These are phyloP conservation scores for Platygyra sinensis DNA, from an alignment of 64 coral and sea anemone genomes.

Conservation along the genomic window DNA sequence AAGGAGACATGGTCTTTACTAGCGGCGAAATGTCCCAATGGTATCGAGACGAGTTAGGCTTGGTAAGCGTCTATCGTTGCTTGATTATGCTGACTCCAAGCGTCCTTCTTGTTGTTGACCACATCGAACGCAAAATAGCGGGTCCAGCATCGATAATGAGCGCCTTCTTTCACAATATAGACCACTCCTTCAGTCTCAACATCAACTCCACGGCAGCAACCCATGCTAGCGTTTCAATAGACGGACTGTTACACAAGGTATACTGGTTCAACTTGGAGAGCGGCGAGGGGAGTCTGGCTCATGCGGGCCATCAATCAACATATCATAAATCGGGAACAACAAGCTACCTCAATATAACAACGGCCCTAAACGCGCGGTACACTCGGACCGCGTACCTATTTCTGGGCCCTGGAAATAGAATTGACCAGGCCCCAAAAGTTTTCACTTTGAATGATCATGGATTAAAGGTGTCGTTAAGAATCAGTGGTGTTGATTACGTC, in stretches of 20 bases:
- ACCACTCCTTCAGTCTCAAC: slow-evolving; percentile 44
- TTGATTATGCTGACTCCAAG: slow-evolving; percentile 47
- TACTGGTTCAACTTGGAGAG: slow-evolving; percentile 10
- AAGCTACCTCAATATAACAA: slow-evolving; percentile 81
- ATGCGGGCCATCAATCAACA: background rate
- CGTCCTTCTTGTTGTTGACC: slow-evolving; percentile 61
- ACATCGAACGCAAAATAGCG: slow-evolving; percentile 50
- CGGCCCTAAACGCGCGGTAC: slow-evolving; percentile 27
- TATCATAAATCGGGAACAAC: slow-evolving; percentile 39
- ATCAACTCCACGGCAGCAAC: background rate
- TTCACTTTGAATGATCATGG: slow-evolving; percentile 52
- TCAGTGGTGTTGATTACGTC: slow-evolving; percentile 58
- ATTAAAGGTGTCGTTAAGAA: slow-evolving; percentile 53
- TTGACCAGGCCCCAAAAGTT: slow-evolving; percentile 49
- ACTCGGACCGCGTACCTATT: slow-evolving; percentile 88
- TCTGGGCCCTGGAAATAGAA: slow-evolving; percentile 61
- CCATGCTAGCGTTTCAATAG: slow-evolving; percentile 10
- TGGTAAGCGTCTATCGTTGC: slow-evolving; percentile 62
- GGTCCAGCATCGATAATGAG: slow-evolving; percentile 65
- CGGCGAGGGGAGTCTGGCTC: background rate
- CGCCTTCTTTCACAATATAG: slow-evolving; percentile 88
- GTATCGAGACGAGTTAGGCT: slow-evolving; percentile 58
- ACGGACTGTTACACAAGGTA: slow-evolving; percentile 8
- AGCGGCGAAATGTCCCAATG: slow-evolving; percentile 66
- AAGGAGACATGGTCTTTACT: slow-evolving; percentile 50